Percentiles rank a stretch among this genome's conserved stretches.
Evolutionary conservation across 92 coral and sea anemone species (phyloP).

Genomic region (Zoanthus sansibaricus): DNA sequence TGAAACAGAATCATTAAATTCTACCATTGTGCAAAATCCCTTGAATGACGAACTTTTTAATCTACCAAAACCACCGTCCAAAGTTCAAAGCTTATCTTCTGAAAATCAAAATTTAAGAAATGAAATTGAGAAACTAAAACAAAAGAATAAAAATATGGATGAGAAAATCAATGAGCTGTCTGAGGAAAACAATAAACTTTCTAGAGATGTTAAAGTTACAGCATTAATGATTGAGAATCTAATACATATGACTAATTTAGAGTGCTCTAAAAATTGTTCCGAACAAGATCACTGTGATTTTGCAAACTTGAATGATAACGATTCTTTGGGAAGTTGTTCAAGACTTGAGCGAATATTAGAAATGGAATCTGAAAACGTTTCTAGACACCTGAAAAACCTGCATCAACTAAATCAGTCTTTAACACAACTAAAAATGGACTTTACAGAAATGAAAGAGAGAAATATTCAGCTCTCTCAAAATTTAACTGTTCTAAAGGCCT

Average conservation of each 20-base stretch:
- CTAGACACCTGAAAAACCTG: constrained; percentile 14
- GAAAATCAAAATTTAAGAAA: constrained; percentile 6
- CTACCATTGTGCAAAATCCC: constrained; percentile 24
- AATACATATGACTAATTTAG: constrained; percentile 28
- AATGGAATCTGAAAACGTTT: constrained; percentile 10
- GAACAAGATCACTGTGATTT: constrained; percentile 32
- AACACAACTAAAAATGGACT: constrained; percentile 15
- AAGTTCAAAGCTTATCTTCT: constrained; percentile 12
- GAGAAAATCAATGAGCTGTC: neutral
- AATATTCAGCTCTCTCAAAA: neutral
- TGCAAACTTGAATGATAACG: neutral
- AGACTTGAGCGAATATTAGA: constrained; percentile 4
- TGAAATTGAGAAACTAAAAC: constrained; percentile 4
- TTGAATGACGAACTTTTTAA: neutral
- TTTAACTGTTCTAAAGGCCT: neutral
- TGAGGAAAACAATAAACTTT: constrained; percentile 21
- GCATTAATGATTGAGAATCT: constrained; percentile 51
- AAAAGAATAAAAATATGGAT: constrained; percentile 5
- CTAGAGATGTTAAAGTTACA: constrained; percentile 45
- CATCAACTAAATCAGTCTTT: constrained; percentile 15
- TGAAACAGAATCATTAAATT: constrained; percentile 37
- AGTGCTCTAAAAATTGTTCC: constrained; percentile 45
- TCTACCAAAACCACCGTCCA: neutral
- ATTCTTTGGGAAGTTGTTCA: neutral
- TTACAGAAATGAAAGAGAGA: neutral